Percentiles rank a stretch among this genome's conserved stretches.
phyloP scores from a whole-genome alignment of 2,113 vertebrate species.

The Tachysurus fulvidraco region DNA sequence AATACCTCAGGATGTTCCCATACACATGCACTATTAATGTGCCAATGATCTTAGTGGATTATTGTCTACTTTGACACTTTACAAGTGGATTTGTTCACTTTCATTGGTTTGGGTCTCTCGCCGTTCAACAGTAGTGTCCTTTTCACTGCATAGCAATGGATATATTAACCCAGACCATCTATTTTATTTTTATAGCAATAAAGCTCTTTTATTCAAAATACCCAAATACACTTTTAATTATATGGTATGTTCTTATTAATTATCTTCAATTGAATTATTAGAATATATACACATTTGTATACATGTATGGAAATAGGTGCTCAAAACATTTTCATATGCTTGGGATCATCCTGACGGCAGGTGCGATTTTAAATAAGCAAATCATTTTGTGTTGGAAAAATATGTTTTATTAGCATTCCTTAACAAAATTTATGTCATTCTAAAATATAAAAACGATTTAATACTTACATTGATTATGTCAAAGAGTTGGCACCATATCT shows the following conservation, averaged over 20 bases:
- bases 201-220: not conserved
- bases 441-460: not conserved
- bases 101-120: not conserved
- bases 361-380: not conserved
- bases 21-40: conserved; percentile 7
- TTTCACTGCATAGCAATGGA: not conserved
- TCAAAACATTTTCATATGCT: not conserved
- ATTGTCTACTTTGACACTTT: conserved; percentile 3
- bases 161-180: not conserved
- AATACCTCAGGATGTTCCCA: conserved; percentile 25
- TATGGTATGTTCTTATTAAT: not conserved
- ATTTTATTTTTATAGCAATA: not conserved
- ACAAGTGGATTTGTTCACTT: conserved; percentile 2
- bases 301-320: not conserved
- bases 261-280: not conserved
- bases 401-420: not conserved
- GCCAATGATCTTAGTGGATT: conserved; percentile 3
- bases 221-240: not conserved
- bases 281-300: not conserved
- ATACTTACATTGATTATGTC: not conserved
- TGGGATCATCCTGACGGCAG: not conserved
- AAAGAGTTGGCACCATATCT: conserved; percentile 7
- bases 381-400: not conserved
- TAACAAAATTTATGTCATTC: not conserved
- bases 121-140: not conserved